phyloP scores from a whole-genome alignment of 2,888 invertebrate genomes.

The Anoplius nigerrimus region DNA sequence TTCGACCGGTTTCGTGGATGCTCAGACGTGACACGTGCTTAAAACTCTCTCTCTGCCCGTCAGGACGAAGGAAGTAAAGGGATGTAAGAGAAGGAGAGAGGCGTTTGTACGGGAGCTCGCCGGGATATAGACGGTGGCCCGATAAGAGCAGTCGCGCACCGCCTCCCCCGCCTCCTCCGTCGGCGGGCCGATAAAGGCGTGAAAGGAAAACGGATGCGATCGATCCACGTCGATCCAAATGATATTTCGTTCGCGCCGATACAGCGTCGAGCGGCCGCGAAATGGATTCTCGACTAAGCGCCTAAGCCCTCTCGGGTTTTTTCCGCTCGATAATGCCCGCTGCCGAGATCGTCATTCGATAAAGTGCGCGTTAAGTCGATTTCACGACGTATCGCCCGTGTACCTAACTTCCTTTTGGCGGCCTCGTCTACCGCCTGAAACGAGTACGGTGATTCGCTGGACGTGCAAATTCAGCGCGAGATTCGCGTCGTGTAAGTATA shows the following conservation, averaged over 20 bases:
- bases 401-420: too few relatives aligned
- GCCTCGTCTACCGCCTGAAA: too few relatives aligned
- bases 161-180: background rate
- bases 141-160: constrained; percentile 1
- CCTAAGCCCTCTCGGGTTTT: too few relatives aligned
- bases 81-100: background rate
- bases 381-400: too few relatives aligned
- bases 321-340: too few relatives aligned
- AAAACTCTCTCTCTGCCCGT: background rate
- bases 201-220: constrained; percentile 22
- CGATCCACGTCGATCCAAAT: background rate
- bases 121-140: background rate
- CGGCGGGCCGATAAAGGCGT: background rate
- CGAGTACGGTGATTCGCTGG: too few relatives aligned
- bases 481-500: too few relatives aligned
- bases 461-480: too few relatives aligned
- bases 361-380: background rate
- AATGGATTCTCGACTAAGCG: too few relatives aligned
- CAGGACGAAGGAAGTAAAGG: background rate
- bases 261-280: too few relatives aligned
- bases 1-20: too few relatives aligned
- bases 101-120: background rate
- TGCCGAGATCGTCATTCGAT: constrained; percentile 11
- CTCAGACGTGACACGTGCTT: background rate
- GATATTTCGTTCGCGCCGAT: background rate